These are phyloP conservation scores for Dorcus parallelipipedus DNA, from an alignment of 2,888 invertebrate genomes.

Conservation along the genomic window DNA sequence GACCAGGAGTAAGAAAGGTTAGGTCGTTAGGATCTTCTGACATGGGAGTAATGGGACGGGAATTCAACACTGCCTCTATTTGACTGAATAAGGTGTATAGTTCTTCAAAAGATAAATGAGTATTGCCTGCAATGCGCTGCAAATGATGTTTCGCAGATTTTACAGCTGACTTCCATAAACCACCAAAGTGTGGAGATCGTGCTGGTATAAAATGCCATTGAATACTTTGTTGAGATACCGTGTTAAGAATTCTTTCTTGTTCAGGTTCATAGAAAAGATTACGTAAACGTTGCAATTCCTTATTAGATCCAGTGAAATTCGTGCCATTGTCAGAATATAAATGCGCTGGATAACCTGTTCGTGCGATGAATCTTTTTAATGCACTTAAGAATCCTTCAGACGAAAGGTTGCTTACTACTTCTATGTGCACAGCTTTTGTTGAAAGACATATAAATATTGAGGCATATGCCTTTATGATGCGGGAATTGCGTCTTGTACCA, in stretches of 20 bases:
- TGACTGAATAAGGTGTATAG: slow-evolving; percentile 17
- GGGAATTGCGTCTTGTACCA: background rate
- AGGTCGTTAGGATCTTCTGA: slow-evolving; percentile 20
- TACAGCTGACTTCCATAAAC: slow-evolving; percentile 15
- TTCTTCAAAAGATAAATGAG: slow-evolving; percentile 16
- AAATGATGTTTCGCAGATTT: slow-evolving; percentile 19
- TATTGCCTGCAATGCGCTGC: slow-evolving; percentile 11
- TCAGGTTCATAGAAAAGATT: too few relatives aligned
- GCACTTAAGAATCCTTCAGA: background rate
- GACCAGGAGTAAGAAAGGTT: slow-evolving; percentile 18
- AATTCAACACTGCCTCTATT: slow-evolving; percentile 22
- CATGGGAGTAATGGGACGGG: slow-evolving; percentile 19
- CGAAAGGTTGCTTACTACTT: background rate
- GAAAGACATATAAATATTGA: slow-evolving; percentile 3
- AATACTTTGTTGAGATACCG: background rate
- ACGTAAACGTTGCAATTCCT: background rate
- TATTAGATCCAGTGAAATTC: slow-evolving; percentile 14
- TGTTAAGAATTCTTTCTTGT: too few relatives aligned
- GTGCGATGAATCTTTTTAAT: background rate
- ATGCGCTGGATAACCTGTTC: background rate
- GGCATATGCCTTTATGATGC: background rate
- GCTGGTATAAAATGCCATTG: slow-evolving; percentile 20
- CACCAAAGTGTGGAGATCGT: slow-evolving; percentile 16
- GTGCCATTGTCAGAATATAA: slow-evolving; percentile 16
- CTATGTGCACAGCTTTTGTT: slow-evolving; percentile 2